Evolutionary conservation across 2,888 invertebrate genomes (phyloP), one percentile per base, ranked within the genome.

Genomic region (Hydropsyche betteni): DNA sequence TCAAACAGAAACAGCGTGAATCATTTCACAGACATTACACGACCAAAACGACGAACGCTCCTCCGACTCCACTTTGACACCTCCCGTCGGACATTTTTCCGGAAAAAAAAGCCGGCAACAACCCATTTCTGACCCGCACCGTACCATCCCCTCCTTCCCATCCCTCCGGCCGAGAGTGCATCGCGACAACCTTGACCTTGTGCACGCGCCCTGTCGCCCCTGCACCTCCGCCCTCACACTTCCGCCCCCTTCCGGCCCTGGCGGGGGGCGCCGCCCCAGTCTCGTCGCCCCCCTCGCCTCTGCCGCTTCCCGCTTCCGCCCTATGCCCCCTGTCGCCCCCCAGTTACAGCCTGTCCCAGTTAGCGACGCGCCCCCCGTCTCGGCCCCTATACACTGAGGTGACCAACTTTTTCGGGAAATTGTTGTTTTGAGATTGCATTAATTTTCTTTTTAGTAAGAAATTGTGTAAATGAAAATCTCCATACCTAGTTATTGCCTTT

Each of bases 221-320:
- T 79, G 75, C 80, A 55, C 80, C 77, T 76, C 50, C 72, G 51
- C 70, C 16, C 64, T 76, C 78, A 52, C 76, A 34, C 80, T 78
- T 79, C 38, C 72, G 64, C 75, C 80, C 79, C 76, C 81, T 80
- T 79, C 80, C 79, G 80, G 80, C 80, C 80, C 76, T 24, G 24
- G 24, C 24, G 24, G 24, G 24, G 24, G 1, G 24, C 24, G 1
- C 77, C 70, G 73, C 80, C 69, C 79, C 77, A 44, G 44, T 44
- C 44, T 69, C 75, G 69, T 68, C 77, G 69, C 73, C 50, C 55
- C n/a, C 71, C 51, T 36, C 68, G 10, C 73, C 38, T 0, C 51
- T 58, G 8, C 69, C 76, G 75, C 38, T 75, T n/a, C 58, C 80
- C 79, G 80, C 58, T 64, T 74, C 75, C 80, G 79, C 76, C 80